phyloP scores from a whole-genome alignment of 1,140 invertebrate species.

The Acromyrmex heyeri region DNA sequence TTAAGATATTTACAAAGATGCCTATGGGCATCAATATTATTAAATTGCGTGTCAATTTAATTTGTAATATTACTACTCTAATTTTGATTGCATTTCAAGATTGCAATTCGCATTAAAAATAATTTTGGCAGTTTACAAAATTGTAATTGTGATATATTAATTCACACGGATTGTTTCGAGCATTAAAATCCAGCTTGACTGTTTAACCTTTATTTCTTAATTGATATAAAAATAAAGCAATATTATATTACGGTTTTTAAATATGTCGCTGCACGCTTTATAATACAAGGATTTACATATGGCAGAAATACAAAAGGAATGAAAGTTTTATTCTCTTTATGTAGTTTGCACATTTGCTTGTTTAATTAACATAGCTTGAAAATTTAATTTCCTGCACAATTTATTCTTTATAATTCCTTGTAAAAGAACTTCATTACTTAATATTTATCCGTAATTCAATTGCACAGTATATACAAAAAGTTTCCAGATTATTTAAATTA shows the following conservation, averaged over 20 bases:
- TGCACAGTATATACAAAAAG: neutral
- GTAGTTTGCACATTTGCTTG: neutral
- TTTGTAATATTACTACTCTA: too few relatives aligned
- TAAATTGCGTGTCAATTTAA: too few relatives aligned
- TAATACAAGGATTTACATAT: neutral
- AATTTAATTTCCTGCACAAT: conserved; percentile 11
- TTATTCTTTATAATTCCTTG: conserved; percentile 3
- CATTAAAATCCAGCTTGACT: too few relatives aligned
- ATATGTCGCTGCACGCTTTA: conserved; percentile 5
- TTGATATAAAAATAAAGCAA: too few relatives aligned
- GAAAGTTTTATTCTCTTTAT: conserved; percentile 6
- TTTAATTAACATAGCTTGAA: neutral
- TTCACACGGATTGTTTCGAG: too few relatives aligned
- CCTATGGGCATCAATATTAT: too few relatives aligned
- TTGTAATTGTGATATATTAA: too few relatives aligned
- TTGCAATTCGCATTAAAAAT: too few relatives aligned
- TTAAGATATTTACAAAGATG: too few relatives aligned
- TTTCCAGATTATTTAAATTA: neutral
- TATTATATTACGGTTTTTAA: neutral
- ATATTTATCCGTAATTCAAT: neutral
- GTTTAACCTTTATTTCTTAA: too few relatives aligned
- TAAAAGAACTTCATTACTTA: conserved; percentile 20
- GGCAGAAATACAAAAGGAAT: neutral
- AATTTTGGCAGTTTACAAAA: too few relatives aligned
- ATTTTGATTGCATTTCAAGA: too few relatives aligned